phyloP scores from a whole-genome alignment of 2,797 vertebrate species.

The Sebastes miniatus region DNA sequence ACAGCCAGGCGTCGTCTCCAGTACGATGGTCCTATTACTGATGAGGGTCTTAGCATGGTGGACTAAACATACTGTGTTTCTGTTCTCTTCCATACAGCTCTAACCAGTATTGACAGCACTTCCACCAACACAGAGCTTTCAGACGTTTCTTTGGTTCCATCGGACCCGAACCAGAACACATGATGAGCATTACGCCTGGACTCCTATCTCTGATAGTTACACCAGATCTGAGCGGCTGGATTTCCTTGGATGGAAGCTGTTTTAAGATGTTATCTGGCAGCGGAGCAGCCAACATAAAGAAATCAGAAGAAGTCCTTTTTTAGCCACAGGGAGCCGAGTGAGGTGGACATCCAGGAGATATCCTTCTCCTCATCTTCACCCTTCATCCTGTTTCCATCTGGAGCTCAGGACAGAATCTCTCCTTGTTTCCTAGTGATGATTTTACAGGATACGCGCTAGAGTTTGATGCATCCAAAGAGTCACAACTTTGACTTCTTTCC shows the following conservation, averaged over 20 bases:
- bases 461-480: too few relatives aligned
- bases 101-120: constrained; percentile 19
- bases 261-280: constrained; percentile 40
- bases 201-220: neutral
- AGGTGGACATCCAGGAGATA: neutral
- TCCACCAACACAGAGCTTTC: neutral
- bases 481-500: too few relatives aligned
- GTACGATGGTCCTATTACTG: neutral
- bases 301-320: constrained; percentile 20
- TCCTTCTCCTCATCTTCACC: neutral
- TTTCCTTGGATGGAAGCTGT: constrained; percentile 8
- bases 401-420: neutral
- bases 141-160: neutral
- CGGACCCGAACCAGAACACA: constrained; percentile 24
- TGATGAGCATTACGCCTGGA: neutral
- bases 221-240: neutral
- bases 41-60: neutral
- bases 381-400: neutral
- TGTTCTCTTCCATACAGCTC: neutral
- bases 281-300: constrained; percentile 2
- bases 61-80: constrained; percentile 1
- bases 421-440: too few relatives aligned
- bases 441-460: too few relatives aligned
- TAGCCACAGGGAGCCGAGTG: neutral
- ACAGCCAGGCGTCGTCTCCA: constrained; percentile 1